Percentiles rank a stretch among this genome's conserved stretches.
Evolutionary conservation across 1,140 invertebrate genomes (phyloP).

Genomic region (Brachionus sp.): DNA sequence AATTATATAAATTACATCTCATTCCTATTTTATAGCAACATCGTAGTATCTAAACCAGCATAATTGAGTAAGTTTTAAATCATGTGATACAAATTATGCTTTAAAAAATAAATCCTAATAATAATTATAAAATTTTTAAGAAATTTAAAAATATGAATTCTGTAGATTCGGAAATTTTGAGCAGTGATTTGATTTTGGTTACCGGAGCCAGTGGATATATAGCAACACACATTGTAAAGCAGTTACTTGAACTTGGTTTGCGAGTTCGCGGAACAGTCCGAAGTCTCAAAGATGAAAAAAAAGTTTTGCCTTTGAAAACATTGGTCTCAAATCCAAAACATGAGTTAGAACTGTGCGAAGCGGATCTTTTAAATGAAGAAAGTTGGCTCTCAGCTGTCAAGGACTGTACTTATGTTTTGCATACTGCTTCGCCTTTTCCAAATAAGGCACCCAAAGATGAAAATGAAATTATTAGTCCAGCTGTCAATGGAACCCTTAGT

Average conservation of each 20-base stretch:
- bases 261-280: constrained; percentile 63
- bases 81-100: too few relatives aligned
- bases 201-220: constrained; percentile 65
- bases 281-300: constrained; percentile 60
- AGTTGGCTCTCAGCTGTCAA: constrained; percentile 61
- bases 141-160: too few relatives aligned
- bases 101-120: too few relatives aligned
- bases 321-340: constrained; percentile 58
- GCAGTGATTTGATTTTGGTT: constrained; percentile 59
- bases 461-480: constrained; percentile 61
- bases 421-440: constrained; percentile 65
- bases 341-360: constrained; percentile 60
- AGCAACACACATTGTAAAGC: constrained; percentile 62
- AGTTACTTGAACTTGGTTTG: constrained; percentile 62
- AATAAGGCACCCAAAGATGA: constrained; percentile 56
- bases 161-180: too few relatives aligned
- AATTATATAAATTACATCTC: too few relatives aligned
- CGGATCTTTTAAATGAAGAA: constrained; percentile 55
- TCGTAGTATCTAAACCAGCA: too few relatives aligned
- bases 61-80: too few relatives aligned
- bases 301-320: constrained; percentile 56
- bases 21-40: too few relatives aligned
- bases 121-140: too few relatives aligned
- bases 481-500: constrained; percentile 63
- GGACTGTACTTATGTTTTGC: constrained; percentile 63